Percentiles rank a stretch among this genome's conserved stretches.
phyloP scores from a whole-genome alignment of 2,113 vertebrate genomes.

The Acrocephalus kingi region DNA sequence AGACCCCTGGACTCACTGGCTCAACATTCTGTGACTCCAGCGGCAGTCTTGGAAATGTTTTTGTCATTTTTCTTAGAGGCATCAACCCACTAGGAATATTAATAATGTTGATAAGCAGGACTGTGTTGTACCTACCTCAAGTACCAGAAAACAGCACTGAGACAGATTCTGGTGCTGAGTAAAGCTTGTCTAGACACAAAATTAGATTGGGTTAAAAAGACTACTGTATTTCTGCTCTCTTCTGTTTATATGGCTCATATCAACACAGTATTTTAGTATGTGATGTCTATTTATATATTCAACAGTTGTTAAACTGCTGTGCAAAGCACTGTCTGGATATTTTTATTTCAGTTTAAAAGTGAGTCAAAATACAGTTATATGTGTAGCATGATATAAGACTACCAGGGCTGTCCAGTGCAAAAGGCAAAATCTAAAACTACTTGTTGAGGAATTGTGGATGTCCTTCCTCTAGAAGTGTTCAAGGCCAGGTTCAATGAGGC shows the following conservation, averaged over 20 bases:
- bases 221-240: conserved; percentile 35
- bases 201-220: background rate
- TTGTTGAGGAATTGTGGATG: background rate
- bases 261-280: conserved; percentile 38
- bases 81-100: background rate
- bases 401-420: background rate
- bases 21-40: background rate
- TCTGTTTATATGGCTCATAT: conserved; percentile 47
- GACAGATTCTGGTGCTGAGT: background rate
- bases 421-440: background rate
- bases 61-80: background rate
- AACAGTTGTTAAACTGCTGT: conserved; percentile 48
- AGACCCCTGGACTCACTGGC: background rate
- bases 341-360: conserved; percentile 52
- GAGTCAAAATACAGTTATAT: conserved; percentile 25
- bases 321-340: conserved; percentile 32
- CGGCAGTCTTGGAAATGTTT: background rate
- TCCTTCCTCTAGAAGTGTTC: background rate
- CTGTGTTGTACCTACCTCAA: background rate
- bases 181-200: conserved; percentile 39
- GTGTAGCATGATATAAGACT: background rate
- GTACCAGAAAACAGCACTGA: background rate
- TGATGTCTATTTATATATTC: conserved; percentile 49
- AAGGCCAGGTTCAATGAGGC: background rate
- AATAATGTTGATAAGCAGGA: background rate